These are phyloP conservation scores for Odontothrips loti DNA, from an alignment of 2,888 invertebrate genomes.

Conservation along the genomic window DNA sequence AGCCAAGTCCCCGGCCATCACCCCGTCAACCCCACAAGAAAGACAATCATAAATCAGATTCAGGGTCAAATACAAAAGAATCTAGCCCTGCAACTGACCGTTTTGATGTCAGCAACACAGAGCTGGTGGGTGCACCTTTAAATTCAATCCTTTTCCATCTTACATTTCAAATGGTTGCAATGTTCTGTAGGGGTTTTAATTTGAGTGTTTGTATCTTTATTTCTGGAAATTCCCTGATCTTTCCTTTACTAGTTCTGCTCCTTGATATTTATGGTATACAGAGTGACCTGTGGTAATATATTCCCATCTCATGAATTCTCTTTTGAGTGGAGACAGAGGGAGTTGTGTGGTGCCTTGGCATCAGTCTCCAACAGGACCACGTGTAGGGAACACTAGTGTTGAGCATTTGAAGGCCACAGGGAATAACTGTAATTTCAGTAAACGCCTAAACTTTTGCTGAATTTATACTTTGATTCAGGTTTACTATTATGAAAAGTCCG, in stretches of 20 bases:
- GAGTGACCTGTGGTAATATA: background rate
- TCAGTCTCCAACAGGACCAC: background rate
- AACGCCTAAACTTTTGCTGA: background rate
- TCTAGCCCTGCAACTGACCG: conserved; percentile 4
- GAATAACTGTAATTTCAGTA: background rate
- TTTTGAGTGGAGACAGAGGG: background rate
- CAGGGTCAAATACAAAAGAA: background rate
- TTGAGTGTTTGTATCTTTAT: no score
- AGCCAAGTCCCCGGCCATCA: conserved; percentile 52
- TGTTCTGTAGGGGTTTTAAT: no score
- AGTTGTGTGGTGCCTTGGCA: background rate
- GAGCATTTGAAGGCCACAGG: background rate
- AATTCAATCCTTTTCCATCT: background rate
- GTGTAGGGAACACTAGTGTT: background rate
- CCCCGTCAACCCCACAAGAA: conserved; percentile 46
- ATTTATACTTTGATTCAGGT: conserved; percentile 6
- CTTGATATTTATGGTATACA: conserved; percentile 14
- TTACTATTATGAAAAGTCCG: background rate
- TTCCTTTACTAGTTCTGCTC: background rate
- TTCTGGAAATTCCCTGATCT: background rate
- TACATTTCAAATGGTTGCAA: no score
- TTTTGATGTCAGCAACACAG: conserved; percentile 16
- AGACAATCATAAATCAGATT: background rate
- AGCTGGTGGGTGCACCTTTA: background rate
- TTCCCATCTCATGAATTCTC: conserved; percentile 16